These are phyloP conservation scores for Callospermophilus lateralis DNA, from an alignment of 2,113 vertebrate species.

Conservation along the genomic window DNA sequence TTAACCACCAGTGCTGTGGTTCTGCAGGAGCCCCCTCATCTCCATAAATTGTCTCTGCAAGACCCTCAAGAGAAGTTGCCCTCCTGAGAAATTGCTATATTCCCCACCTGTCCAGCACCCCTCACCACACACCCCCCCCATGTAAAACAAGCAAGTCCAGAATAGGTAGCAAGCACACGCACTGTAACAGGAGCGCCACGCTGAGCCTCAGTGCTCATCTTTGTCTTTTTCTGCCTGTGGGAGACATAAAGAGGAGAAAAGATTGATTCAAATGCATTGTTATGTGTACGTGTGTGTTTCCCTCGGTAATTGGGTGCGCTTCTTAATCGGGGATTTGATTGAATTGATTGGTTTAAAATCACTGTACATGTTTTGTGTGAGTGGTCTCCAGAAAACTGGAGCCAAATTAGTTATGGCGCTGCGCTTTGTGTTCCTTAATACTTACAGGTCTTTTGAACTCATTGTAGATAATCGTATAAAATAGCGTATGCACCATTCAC, in stretches of 20 bases:
- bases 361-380: neutral
- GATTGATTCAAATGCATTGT: neutral
- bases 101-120: neutral
- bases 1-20: neutral
- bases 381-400: conserved; percentile 37
- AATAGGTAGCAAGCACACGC: neutral
- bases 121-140: too few relatives aligned
- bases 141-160: neutral
- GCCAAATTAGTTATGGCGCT: neutral
- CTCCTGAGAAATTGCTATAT: neutral
- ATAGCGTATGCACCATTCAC: neutral
- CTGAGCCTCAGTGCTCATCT: neutral
- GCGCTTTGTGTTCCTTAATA: conserved; percentile 34
- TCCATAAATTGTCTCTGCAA: accelerated
- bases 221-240: neutral
- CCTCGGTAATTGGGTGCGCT: neutral
- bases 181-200: neutral
- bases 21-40: neutral
- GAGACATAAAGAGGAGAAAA: neutral
- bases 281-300: neutral
- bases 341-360: conserved; percentile 40
- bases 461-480: conserved; percentile 21
- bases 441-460: neutral
- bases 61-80: neutral
- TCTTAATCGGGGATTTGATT: conserved; percentile 62